Evolutionary conservation across 2,888 invertebrate species (phyloP), one percentile per base, ranked within the genome.

Genomic region (Calameuta idolon): DNA sequence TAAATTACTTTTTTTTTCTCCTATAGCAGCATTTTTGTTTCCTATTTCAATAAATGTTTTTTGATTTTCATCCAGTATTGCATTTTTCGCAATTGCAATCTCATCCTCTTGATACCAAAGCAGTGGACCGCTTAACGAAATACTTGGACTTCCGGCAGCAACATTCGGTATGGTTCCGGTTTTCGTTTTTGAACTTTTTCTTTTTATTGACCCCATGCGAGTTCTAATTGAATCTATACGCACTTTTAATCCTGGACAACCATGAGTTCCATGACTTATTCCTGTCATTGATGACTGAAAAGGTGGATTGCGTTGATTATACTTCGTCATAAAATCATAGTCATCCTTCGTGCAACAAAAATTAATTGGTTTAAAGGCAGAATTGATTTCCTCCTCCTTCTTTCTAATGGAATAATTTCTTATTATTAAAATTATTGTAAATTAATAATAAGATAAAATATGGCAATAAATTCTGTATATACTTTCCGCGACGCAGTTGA

Each of bases 331-430:
- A 34, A 82, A 77, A 71, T 87, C 83, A 30, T 77, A 77, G 9
- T 81, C 75, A 37, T 82, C 78, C 9, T 73, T 12, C 5, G 84
- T 82, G 79, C 87, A 87, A 34, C 86, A 87, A 73, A 87, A 84
- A 9, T 74, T 79, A 31, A 79, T 81, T 0, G 86, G 84, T 35
- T 85, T 86, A 23, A 30, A 34, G 11, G 31, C 74, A 55, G 1
- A 12, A 40, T 23, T 30, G 4, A 74, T n/a, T 4, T 40, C 30
- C 4, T 75, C 40, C 23, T 30, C 55, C 23, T 40, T 75, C 23
- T 75, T n/a, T 75, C 75, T n/a, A 75, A 15, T 75, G 12, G 12
- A 31, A 37, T n/a, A 75, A 35, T 11, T 30, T 55, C 23, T 40
- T 12, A 55, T 75, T 31, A 75, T 15, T 12, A n/a, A 75, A 37